Percentiles rank a stretch among this genome's conserved stretches.
phyloP scores from a whole-genome alignment of 2,113 vertebrate species.

The Triplophysa rosa region DNA sequence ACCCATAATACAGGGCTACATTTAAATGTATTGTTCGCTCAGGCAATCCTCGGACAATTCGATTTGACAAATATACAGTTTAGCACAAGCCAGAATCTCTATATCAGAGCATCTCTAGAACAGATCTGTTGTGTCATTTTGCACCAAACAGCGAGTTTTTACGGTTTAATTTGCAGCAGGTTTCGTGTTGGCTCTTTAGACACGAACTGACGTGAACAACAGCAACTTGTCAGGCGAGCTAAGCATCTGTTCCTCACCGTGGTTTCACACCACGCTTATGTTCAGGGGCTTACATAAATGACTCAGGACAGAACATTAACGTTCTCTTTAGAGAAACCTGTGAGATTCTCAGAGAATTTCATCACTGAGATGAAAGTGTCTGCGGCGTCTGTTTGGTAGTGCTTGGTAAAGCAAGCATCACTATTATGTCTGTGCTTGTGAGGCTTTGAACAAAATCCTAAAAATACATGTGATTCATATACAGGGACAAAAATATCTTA shows the following conservation, averaged over 20 bases:
- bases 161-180: constrained; percentile 2
- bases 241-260: constrained; percentile 23
- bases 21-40: no score
- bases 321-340: constrained; percentile 2
- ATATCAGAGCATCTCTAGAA: no score
- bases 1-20: no score
- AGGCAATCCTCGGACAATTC: no score
- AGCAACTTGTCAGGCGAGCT: background rate
- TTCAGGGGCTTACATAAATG: constrained; percentile 3
- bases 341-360: background rate
- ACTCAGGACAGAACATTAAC: constrained; percentile 11
- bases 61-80: no score
- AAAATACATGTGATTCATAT: background rate
- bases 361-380: background rate
- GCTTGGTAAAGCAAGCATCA: background rate
- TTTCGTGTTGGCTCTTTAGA: constrained; percentile 13
- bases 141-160: background rate
- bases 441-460: background rate
- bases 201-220: constrained; percentile 15
- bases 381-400: background rate
- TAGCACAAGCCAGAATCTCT: no score
- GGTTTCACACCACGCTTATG: constrained; percentile 14
- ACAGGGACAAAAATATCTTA: background rate
- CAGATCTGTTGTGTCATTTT: background rate
- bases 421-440: no score